Evolutionary conservation across 2,888 invertebrate genomes (phyloP).

Genomic region (Philhelius pedissequus): DNA sequence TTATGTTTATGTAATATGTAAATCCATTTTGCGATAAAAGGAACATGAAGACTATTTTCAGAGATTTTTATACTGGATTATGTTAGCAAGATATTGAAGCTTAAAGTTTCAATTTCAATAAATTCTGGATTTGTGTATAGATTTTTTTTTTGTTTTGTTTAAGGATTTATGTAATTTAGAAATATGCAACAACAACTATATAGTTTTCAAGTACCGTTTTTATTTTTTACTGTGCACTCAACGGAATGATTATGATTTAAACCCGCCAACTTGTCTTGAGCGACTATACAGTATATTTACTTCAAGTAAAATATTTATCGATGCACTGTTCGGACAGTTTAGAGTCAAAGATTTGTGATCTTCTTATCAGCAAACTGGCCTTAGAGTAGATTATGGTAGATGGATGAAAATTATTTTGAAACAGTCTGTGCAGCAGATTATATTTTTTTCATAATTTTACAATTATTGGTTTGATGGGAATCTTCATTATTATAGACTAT

Average conservation of each 20-base stretch:
- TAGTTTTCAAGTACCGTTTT: background rate
- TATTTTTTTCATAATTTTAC: background rate
- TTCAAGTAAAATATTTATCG: conserved; percentile 7
- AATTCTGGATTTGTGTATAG: background rate
- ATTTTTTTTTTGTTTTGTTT: background rate
- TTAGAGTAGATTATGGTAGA: conserved; percentile 34
- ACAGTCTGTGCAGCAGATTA: conserved; percentile 7
- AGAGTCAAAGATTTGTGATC: conserved; percentile 35
- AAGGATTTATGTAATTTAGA: too few relatives aligned
- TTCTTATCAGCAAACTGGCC: conserved; percentile 36
- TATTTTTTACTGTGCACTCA: background rate
- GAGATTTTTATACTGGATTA: background rate
- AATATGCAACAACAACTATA: too few relatives aligned
- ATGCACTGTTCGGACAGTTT: background rate
- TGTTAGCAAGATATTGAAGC: background rate
- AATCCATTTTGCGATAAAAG: background rate
- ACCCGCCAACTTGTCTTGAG: conserved; percentile 26
- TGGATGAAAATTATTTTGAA: conserved; percentile 15
- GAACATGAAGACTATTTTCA: conserved; percentile 8
- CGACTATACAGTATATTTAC: conserved; percentile 8
- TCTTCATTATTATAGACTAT: too few relatives aligned
- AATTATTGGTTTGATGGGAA: too few relatives aligned
- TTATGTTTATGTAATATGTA: conserved; percentile 23
- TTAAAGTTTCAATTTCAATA: background rate
- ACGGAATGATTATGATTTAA: background rate